These are phyloP conservation scores for Sarcophaga bullata DNA, from an alignment of 1,140 invertebrate species.

Conservation along the genomic window DNA sequence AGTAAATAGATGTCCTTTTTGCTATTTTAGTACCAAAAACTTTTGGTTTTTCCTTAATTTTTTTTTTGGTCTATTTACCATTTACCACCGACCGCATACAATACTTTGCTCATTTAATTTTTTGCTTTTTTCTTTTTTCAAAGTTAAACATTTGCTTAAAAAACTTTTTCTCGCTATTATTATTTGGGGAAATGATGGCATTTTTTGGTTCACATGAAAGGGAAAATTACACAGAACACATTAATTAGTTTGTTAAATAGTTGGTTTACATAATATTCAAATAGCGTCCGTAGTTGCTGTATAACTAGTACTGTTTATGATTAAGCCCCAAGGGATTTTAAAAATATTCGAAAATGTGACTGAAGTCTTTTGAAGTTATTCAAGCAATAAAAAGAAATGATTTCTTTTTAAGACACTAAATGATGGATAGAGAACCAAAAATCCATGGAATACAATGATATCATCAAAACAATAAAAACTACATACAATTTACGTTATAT, in stretches of 20 bases:
- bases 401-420: too few species aligned
- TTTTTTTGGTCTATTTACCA: not conserved
- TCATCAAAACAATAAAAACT: too few species aligned
- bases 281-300: too few species aligned
- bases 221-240: not conserved
- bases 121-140: not conserved
- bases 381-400: too few species aligned
- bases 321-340: too few species aligned
- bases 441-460: too few species aligned
- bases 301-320: too few species aligned
- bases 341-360: too few species aligned
- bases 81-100: not conserved
- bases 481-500: too few species aligned
- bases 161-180: not conserved
- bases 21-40: not conserved
- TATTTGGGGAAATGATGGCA: not conserved
- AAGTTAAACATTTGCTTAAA: slow-evolving; percentile 11
- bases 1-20: not conserved
- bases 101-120: not conserved
- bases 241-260: not conserved
- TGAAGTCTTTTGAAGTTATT: too few species aligned
- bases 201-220: too few species aligned
- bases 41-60: not conserved
- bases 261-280: not conserved
- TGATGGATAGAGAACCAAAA: too few species aligned